A percentile compares a stretch with the other conserved stretches of the same genome.
These are phyloP conservation scores for Drymodes brunneopygia DNA, from an alignment of 2,113 vertebrate genomes.

Conservation along the genomic window DNA sequence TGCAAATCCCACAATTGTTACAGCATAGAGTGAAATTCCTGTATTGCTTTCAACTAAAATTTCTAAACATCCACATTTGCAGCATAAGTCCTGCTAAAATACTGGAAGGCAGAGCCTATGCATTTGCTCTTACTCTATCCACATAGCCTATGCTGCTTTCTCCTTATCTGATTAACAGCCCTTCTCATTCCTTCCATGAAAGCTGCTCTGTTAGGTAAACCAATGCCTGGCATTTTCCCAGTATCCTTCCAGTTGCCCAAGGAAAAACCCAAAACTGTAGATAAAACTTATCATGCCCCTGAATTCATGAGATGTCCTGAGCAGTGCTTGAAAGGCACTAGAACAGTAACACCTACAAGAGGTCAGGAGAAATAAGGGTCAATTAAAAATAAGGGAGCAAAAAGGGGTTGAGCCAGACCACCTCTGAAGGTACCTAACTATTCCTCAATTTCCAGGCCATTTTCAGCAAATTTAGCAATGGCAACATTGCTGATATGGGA, in stretches of 20 bases:
- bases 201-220: not conserved
- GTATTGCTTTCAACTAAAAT: not conserved
- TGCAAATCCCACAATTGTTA: not conserved
- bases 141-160: not conserved
- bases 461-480: not conserved
- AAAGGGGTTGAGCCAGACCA: not conserved
- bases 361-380: not conserved
- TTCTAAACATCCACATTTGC: not conserved
- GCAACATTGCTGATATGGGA: not conserved
- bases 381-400: not conserved
- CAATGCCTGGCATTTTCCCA: not conserved
- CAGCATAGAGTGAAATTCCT: not conserved
- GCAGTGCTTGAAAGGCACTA: not conserved
- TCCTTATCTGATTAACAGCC: not conserved
- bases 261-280: not conserved
- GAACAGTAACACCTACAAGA: not conserved
- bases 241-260: not conserved
- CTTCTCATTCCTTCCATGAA: not conserved
- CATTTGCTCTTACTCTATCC: not conserved
- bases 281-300: not conserved
- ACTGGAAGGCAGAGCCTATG: not conserved
- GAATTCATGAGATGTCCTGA: not conserved
- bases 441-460: not conserved
- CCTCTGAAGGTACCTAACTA: not conserved
- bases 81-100: not conserved